These are phyloP conservation scores for Acrobasis suavella DNA, from an alignment of 2,888 invertebrate genomes.

Conservation along the genomic window DNA sequence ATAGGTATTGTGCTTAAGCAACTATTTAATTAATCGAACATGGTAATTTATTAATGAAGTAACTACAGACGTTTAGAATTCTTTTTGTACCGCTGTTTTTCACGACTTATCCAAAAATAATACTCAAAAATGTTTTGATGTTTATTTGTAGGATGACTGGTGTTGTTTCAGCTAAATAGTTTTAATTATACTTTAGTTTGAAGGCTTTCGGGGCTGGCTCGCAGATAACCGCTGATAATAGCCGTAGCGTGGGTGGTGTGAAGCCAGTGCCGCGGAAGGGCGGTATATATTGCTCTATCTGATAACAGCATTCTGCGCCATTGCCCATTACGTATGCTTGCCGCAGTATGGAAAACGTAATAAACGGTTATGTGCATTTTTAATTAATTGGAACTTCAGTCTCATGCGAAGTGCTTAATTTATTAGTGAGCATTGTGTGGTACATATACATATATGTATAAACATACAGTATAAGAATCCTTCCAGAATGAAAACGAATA, in stretches of 20 bases:
- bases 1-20: too few species aligned
- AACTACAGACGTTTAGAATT: too few species aligned
- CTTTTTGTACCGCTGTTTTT: too few species aligned
- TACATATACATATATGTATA: too few species aligned
- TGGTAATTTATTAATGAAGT: too few species aligned
- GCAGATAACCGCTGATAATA: conserved; percentile 10
- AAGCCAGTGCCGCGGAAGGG: conserved; percentile 13
- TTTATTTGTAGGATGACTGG: not conserved
- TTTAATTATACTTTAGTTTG: not conserved
- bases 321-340: conserved; percentile 11
- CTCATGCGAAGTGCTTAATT: too few species aligned
- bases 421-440: too few species aligned
- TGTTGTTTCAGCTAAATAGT: not conserved
- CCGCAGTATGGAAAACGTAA: conserved; percentile 8
- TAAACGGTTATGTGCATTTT: conserved; percentile 6
- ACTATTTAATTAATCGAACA: too few species aligned
- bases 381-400: not conserved
- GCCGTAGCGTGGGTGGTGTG: conserved; percentile 6
- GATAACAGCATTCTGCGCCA: conserved; percentile 19
- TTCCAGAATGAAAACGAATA: too few species aligned
- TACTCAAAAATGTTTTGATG: too few species aligned
- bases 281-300: conserved; percentile 17
- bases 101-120: too few species aligned
- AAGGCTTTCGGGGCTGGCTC: not conserved
- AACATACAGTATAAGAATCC: too few species aligned